Conservation (phyloP, 1,140 invertebrate genomes). For the Octopus bimaculoides region DNA sequence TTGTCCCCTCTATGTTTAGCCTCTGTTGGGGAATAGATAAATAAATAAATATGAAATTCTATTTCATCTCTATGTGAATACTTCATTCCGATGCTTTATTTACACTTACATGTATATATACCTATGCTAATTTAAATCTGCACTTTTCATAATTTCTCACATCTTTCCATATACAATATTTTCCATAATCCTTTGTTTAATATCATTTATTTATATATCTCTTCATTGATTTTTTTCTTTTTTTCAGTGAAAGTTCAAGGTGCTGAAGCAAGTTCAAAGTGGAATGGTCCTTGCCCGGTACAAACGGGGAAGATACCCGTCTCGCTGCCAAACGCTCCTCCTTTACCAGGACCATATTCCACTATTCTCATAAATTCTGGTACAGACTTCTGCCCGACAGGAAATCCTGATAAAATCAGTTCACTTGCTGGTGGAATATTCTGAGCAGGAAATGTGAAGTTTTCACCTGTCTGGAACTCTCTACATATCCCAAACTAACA, state of each 20-base stretch:
- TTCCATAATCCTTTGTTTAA: too few species aligned
- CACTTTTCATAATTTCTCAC: too few species aligned
- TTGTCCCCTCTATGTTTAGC: too few species aligned
- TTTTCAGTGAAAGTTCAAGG: constrained; percentile 22
- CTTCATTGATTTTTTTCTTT: neutral
- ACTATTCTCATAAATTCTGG: constrained; percentile 22
- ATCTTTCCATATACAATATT: too few species aligned
- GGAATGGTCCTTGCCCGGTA: constrained; percentile 22
- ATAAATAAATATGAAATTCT: too few species aligned
- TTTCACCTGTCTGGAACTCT: neutral
- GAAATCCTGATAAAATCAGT: constrained; percentile 22
- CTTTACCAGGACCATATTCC: constrained; percentile 27
- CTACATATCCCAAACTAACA: neutral
- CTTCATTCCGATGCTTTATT: too few species aligned
- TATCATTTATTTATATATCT: too few species aligned
- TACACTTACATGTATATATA: too few species aligned
- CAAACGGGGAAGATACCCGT: constrained; percentile 22
- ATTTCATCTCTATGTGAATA: too few species aligned
- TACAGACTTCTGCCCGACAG: constrained; percentile 19
- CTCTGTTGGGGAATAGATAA: too few species aligned
- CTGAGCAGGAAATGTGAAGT: constrained; percentile 5
- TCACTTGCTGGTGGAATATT: constrained; percentile 26
- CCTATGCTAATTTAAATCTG: too few species aligned
- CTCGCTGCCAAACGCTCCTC: constrained; percentile 18
- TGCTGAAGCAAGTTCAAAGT: constrained; percentile 22